Base-by-base conservation (phyloP, 2,888 invertebrate genomes). In the Parnassius mnemosyne region DNA sequence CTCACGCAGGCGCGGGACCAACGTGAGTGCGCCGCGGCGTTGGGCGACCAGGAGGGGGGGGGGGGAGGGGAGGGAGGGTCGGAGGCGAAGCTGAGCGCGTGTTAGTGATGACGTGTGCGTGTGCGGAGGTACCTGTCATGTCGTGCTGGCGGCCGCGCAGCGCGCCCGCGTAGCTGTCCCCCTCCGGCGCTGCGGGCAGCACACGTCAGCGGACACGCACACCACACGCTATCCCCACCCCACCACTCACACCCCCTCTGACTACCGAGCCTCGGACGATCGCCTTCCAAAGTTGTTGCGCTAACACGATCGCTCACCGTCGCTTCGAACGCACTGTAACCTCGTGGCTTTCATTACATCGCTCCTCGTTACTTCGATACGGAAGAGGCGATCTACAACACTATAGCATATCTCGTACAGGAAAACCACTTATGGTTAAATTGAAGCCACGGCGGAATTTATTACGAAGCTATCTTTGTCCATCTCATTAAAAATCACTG, bases 101-200 rank as follows among this genome's bases (percentile, higher is more conserved):
- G 51, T 16, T 11, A 42, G 43, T 10, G 43, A 7, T 41, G 1
- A 20, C 42, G 9, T 25, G 51, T 46, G 57, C 44, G 55, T 53
- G 53, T 34, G 70, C 69, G 70, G 60, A 92, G 92, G 94, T 95
- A 97, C 97, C 97, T 96, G 97, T 95, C 95, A 97, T 95, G 92
- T 94, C 94, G 89, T 94, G 93, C 89, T 95, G 94, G 71, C 95
- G 94, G 89, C 97, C 97, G 92, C 96, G 96, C 92, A 97, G 94
- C 90, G 96, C 96, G 92, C 96, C 95, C 89, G 97, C 97, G 95
- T 97, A 97, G 93, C 96, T 94, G 88, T 85, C 85, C 85, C 83
- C 82, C 76, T 80, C 74, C 82, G 81, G 78, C 70, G 79, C 80
- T 79, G 80, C 77, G 75, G 70, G 69, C 65, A 68, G 68, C 67